Evolutionary conservation across 2,113 vertebrate genomes (phyloP).

Genomic region (human): GRCh38 chr22:24536001-24536500

Average conservation of each 20-base stretch:
- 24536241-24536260: not conserved
- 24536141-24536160: too few relatives aligned
- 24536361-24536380: not conserved
- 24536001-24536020: too few relatives aligned
- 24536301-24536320: not conserved
- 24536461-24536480: not conserved
- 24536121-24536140: not conserved
- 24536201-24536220: not conserved
- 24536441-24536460: not conserved
- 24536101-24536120: too few relatives aligned
- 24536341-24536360: not conserved
- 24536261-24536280: not conserved
- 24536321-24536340: not conserved
- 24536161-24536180: not conserved
- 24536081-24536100: not conserved
- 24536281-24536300: not conserved
- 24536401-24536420: not conserved
- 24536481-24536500: not conserved
- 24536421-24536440: not conserved
- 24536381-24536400: not conserved
- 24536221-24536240: not conserved
- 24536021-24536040: not conserved
- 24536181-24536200: not conserved
- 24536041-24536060: accelerated
- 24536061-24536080: not conserved